These are phyloP conservation scores for Bombus breviceps DNA, from an alignment of 1,140 invertebrate species.

Conservation along the genomic window DNA sequence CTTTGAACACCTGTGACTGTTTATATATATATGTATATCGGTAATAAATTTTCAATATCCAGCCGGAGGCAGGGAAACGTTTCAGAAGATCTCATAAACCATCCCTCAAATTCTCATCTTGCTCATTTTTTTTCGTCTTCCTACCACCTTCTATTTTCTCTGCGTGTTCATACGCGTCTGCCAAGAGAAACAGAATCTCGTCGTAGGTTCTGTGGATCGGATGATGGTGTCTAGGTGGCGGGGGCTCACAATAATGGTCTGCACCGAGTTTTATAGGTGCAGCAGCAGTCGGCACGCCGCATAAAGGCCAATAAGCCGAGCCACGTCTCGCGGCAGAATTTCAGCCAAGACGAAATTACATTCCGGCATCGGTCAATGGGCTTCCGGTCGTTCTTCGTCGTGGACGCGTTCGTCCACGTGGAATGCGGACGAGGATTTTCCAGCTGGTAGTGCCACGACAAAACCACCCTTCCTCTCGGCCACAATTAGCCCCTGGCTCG, in stretches of 20 bases:
- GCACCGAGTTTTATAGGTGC: slow-evolving; percentile 75
- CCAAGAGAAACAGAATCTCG: slow-evolving; percentile 52
- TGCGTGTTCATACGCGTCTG: neutral
- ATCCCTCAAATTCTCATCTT: slow-evolving; percentile 40
- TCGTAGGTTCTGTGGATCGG: slow-evolving; percentile 20
- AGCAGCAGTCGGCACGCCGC: slow-evolving; percentile 68
- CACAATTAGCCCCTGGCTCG: slow-evolving; percentile 77
- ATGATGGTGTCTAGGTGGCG: slow-evolving; percentile 45
- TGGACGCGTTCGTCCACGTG: slow-evolving; percentile 44
- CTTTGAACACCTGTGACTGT: neutral
- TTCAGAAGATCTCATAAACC: slow-evolving; percentile 50
- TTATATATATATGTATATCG: no score
- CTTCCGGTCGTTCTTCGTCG: slow-evolving; percentile 35
- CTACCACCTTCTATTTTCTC: neutral
- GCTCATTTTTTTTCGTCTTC: slow-evolving; percentile 21
- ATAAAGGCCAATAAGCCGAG: slow-evolving; percentile 78
- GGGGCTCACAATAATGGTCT: slow-evolving; percentile 60
- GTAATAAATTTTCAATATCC: slow-evolving; percentile 40
- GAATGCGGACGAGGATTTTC: slow-evolving; percentile 50
- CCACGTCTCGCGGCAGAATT: slow-evolving; percentile 70
- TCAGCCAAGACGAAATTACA: slow-evolving; percentile 80
- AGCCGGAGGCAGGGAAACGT: neutral
- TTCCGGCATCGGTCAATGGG: slow-evolving; percentile 72
- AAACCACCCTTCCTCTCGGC: slow-evolving; percentile 53
- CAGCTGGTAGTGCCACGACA: slow-evolving; percentile 57